These are phyloP conservation scores for Cheilosia impressa DNA, from an alignment of 2,888 invertebrate species.

Conservation along the genomic window DNA sequence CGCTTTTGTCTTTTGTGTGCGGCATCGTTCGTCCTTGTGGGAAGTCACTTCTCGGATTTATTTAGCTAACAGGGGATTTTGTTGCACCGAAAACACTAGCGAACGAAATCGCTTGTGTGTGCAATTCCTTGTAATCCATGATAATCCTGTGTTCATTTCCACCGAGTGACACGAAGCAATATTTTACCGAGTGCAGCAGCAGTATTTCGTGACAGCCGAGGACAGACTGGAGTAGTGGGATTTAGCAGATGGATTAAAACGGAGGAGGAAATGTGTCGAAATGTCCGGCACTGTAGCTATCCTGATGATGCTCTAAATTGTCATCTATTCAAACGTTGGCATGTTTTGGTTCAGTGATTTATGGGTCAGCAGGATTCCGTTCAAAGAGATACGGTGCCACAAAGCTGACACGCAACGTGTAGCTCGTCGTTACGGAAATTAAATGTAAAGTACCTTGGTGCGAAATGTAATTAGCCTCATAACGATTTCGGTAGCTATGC, in stretches of 20 bases:
- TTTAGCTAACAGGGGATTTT: slow-evolving; percentile 19
- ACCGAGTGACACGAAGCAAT: slow-evolving; percentile 36
- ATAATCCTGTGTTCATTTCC: slow-evolving; percentile 62
- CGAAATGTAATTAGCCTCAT: slow-evolving; percentile 50
- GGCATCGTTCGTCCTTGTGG: background rate
- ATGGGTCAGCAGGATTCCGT: background rate
- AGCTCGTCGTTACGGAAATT: slow-evolving; percentile 1
- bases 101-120: slow-evolving; percentile 45
- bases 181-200: slow-evolving; percentile 9
- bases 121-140: slow-evolving; percentile 55
- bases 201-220: slow-evolving; percentile 2
- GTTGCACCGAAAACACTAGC: slow-evolving; percentile 4
- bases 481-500: slow-evolving; percentile 21
- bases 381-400: background rate
- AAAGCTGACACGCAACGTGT: slow-evolving; percentile 12
- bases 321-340: background rate
- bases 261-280: background rate
- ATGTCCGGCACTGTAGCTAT: slow-evolving; percentile 10
- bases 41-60: slow-evolving; percentile 30
- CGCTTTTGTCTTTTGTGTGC: slow-evolving; percentile 20
- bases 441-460: slow-evolving; percentile 21
- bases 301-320: background rate
- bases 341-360: background rate
- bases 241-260: slow-evolving; percentile 21
- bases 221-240: background rate